A percentile compares a stretch with the other conserved stretches of the same genome.
Evolutionary conservation across 2,113 vertebrate genomes (phyloP).

Genomic region (human (Homo sapiens)): DNA sequence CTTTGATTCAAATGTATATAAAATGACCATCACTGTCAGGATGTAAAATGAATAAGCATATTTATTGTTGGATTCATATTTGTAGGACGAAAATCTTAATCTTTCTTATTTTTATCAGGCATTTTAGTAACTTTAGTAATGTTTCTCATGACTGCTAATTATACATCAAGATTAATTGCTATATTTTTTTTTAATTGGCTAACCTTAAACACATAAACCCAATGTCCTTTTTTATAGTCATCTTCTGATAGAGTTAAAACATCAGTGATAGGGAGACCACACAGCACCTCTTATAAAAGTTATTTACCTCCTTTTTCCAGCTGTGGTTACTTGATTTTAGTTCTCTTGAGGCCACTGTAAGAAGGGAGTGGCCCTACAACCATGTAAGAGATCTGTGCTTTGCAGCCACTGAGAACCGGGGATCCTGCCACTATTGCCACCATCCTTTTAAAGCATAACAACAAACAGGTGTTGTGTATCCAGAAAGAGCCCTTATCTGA

Average conservation of each 20-base stretch:
- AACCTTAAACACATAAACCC: background rate
- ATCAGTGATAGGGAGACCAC: background rate
- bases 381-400: background rate
- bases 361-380: background rate
- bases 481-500: background rate
- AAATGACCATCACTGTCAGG: background rate
- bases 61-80: background rate
- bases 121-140: conserved; percentile 42
- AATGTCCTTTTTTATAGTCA: background rate
- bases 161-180: conserved; percentile 14
- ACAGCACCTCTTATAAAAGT: background rate
- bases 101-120: conserved; percentile 24
- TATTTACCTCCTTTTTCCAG: background rate
- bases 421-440: background rate
- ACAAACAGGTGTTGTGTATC: background rate
- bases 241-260: background rate
- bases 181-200: background rate
- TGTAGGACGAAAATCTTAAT: background rate
- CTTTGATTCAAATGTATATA: conserved; percentile 35
- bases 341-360: background rate
- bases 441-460: background rate
- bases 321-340: background rate
- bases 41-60: background rate
- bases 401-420: background rate
- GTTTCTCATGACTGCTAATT: background rate